Base-by-base conservation (phyloP, 23 tunicate genomes). In the Trididemnum nubilum region DNA sequence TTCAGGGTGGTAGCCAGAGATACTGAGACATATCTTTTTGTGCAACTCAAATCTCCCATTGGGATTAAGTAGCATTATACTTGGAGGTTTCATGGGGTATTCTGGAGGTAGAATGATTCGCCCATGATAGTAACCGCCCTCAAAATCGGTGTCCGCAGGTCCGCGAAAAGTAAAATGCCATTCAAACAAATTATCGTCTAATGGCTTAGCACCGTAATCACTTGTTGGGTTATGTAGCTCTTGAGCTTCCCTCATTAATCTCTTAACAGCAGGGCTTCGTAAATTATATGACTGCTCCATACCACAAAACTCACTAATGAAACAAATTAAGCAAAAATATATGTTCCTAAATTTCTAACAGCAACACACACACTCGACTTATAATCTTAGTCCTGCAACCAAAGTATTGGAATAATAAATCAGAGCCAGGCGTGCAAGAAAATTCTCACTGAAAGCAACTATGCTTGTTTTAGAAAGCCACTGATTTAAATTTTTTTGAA, bases 1-100 rank as follows among this genome's bases (percentile, higher is more conserved):
- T 77, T 96, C 99, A 1, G 99, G 99, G 54, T 96, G 99, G 51
- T 96, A 96, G 23, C 99, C 99, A 28, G 97, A 91, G 25, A 96
- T 96, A 59, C 97, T 91, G 59, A 96, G 87, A 74, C 99, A 96
- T 58, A 96, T 96, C 51, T 96, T 96, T 63, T 96, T 96, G 81
- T 96, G 79, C 25, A 87, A 69, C 50, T 96, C 99, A 87, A 96
- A 96, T 66, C 99, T 75, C 0, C 99, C 99, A 87, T 91, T 96
- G 19, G 94, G 90, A 82, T 92, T 96, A 2, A 91, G 72, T 0
- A 96, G 81, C 79, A 96, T 82, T 27, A 96, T 92, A 71, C 92
- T 96, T 24, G 99, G 99, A 23, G 99, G 99, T 75, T 96, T 96
- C 99, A 96, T 96, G 23, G 99, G 99, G 60, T 96, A 96, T 57